Evolutionary conservation across 2,888 invertebrate species (phyloP), one percentile per base, ranked within the genome.

Genomic region (Slavum lentiscoides): DNA sequence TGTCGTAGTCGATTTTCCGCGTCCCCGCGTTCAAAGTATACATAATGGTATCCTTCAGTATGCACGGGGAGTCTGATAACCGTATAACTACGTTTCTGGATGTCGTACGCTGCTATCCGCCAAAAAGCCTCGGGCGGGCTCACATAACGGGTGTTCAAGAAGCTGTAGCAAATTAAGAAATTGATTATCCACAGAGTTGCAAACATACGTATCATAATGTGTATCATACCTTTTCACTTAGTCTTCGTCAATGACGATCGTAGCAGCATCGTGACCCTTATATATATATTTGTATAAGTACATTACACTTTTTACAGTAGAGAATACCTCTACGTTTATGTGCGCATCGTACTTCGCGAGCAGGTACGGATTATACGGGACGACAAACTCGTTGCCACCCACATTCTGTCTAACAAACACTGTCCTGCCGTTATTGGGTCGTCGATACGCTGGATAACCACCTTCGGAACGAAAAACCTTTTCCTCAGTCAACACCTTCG

Each of bases 261-360:
- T 55, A 37, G 74, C 74, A 1, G 30, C 23, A 37, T 82, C 82
- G 49, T 82, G 74, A 0, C 82, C 75, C 64, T 83, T 83, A 15
- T 82, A 82, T 0, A 82, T 75, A 61, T 80, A 83, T 21, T 82
- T 83, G 55, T 74, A 73, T n/a, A 82, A 21, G n/a, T 83, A 83
- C 64, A 77, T 83, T 15, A 82, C 77, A 19, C 74, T 68, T 15
- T 69, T 77, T 1, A 83, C 67, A 13, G 39, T 75, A 5, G 83
- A 74, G 23, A 82, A 82, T 15, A 82, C 69, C 37, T 82, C 77
- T 0, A 82, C 77, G 43, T 80, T 82, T 2, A 82, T 80, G 66
- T 82, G 80, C 5, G 82, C 73, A 8, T 66, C 23, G 39, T 74
- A 83, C 39, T 75, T 80, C 0, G 49, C 21, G 0, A 77, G 49